phyloP scores from a whole-genome alignment of 2,797 vertebrate species.

The Eulemur mongoz region DNA sequence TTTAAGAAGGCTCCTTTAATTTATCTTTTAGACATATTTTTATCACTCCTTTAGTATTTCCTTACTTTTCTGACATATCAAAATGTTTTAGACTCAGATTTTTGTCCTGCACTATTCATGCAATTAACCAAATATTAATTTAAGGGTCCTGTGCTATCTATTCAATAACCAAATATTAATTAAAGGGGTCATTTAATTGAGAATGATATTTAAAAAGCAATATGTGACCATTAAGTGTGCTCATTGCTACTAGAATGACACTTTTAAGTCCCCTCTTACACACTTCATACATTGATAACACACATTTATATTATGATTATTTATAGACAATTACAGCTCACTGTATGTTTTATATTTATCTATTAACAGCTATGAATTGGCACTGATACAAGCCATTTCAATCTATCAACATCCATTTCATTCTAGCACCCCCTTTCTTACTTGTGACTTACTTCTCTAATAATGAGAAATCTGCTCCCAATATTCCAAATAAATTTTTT shows the following conservation, averaged over 20 bases:
- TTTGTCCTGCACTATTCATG: neutral
- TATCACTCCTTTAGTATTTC: neutral
- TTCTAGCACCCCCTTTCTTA: neutral
- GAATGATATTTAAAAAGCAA: neutral
- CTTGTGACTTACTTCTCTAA: neutral
- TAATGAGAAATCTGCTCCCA: neutral
- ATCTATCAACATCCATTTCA: neutral
- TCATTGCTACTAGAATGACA: neutral
- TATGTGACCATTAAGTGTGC: neutral
- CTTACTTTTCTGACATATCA: neutral
- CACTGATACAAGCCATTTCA: neutral
- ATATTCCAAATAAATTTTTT: neutral
- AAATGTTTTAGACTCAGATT: neutral
- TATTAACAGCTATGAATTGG: neutral
- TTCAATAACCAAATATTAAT: neutral
- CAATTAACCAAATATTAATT: neutral
- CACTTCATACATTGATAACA: neutral
- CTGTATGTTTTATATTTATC: neutral
- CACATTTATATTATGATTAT: neutral
- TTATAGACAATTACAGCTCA: neutral
- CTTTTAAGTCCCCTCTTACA: neutral
- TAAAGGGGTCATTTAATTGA: neutral
- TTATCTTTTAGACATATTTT: neutral
- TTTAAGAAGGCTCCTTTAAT: neutral
- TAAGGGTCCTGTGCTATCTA: neutral